Base-by-base conservation (phyloP, 2,113 vertebrate genomes). In the Phrynosoma platyrhinos region DNA sequence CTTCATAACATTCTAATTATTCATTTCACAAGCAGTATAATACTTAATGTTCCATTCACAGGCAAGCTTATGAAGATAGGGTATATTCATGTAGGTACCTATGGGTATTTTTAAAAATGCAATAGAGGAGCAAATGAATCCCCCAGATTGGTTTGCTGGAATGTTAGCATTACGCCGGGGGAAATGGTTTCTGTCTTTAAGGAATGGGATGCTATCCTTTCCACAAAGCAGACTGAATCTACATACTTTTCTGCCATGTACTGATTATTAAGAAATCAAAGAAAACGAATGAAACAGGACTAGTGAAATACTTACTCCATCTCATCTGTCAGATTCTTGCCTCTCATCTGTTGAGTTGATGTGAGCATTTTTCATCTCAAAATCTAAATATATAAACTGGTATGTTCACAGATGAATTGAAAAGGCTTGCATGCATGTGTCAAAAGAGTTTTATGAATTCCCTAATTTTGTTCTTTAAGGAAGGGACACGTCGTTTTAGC, bases 331-430 rank as follows among this genome's bases (percentile, higher is more conserved):
- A 89, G 76, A 83, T 77, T 77, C 77, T 71, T 40, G 47, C 21
- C 66, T 32, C 30, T 53, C 20, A 72, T 89, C 82, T 64, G 74
- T 36, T 84, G n/a, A 79, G 52, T 79, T 79, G 62, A 72, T 79
- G 72, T 72, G 66, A 79, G 18, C 75, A 71, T 88, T 25, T 66
- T 79, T 79, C 81, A 88, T 79, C 74, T 83, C 83, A 64, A 71
- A 83, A 78, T 25, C 58, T 53, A 87, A 82, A 53, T 42, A 58
- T 47, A 72, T 87, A 87, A 62, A 87, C 30, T 75, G 79, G 52
- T 75, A 20, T 64, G 71, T 76, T 82, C 74, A 55, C 79, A 64
- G 16, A 58, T 75, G 18, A 82, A 87, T 42, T 74, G 69, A 20
- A 42, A 12, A 40, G 25, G 32, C 14, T 42, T 68, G 21, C 23